phyloP scores from a whole-genome alignment of 2,113 vertebrate species.

The Tylochromis polylepis region DNA sequence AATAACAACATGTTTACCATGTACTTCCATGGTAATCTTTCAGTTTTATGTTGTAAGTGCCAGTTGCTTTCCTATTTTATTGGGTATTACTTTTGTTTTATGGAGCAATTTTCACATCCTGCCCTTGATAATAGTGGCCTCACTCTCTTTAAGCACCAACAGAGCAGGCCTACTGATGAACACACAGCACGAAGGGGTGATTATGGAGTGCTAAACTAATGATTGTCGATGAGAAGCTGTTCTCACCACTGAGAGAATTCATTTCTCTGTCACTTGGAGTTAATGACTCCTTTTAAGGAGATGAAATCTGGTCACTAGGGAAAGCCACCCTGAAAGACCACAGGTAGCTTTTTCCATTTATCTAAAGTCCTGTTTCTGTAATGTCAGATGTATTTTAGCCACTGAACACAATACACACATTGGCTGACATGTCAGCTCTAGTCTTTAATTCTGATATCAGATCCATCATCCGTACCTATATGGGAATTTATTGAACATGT shows the following conservation, averaged over 20 bases:
- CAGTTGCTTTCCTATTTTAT: slow-evolving; percentile 71
- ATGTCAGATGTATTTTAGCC: not conserved
- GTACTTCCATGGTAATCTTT: slow-evolving; percentile 59
- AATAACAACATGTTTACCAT: slow-evolving; percentile 70
- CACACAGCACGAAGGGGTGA: slow-evolving; percentile 59
- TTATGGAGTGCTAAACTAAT: slow-evolving; percentile 72
- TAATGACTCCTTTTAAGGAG: slow-evolving; percentile 70
- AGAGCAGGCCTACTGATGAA: slow-evolving; percentile 52
- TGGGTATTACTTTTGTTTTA: slow-evolving; percentile 77
- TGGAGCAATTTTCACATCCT: slow-evolving; percentile 70
- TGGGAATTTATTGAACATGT: slow-evolving; percentile 45
- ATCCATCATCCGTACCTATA: slow-evolving; percentile 39
- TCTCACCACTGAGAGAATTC: slow-evolving; percentile 58
- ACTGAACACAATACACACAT: not conserved
- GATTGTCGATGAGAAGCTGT: slow-evolving; percentile 65
- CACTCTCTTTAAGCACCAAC: slow-evolving; percentile 46
- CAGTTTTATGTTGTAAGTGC: slow-evolving; percentile 68
- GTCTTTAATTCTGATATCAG: slow-evolving; percentile 16
- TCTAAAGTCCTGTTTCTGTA: slow-evolving; percentile 17
- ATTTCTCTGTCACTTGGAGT: slow-evolving; percentile 64
- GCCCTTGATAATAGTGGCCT: slow-evolving; percentile 66
- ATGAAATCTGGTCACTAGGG: slow-evolving; percentile 61
- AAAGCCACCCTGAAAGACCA: slow-evolving; percentile 41
- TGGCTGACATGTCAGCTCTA: not conserved
- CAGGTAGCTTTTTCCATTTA: slow-evolving; percentile 46